Evolutionary conservation across 2,797 vertebrate species (phyloP), one percentile per base, ranked within the genome.

Genomic region (Xenops minutus): DNA sequence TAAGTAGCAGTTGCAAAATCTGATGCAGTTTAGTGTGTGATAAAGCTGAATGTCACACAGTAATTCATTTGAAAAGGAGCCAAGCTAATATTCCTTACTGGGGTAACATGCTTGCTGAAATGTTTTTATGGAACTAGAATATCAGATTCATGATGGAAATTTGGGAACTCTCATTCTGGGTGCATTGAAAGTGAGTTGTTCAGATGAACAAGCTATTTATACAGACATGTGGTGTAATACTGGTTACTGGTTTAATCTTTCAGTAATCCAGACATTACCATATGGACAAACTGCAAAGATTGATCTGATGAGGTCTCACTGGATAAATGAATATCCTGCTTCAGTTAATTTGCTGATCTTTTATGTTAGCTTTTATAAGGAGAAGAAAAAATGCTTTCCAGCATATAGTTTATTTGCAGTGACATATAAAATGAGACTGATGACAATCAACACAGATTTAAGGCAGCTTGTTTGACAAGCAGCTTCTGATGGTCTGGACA

Each of bases 391-490:
- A 19, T 43, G 29, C 67, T 91, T 94, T 95, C 73, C 41, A 78
- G 74, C 64, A 72, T 32, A 37, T 30, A 89, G 41, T 96, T 95
- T 95, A 94, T 96, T 95, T 11, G 10, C 39, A 83, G 67, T 78
- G 89, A 89, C 71, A 90, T 93, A 93, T 58, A 89, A 96, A 96
- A 94, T 54, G 37, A 92, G 75, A 89, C 78, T 32, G 84, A 85
- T 58, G 81, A 62, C 89, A 92, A 92, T 88, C 13, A n/a, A 82
- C 55, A 49, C n/a, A 55, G 64, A 23, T 93, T 92, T 93, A 83
- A 80, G 81, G 94, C 83, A 95, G 90, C 95, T 95, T 94, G 91
- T 93, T 93, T 92, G 94, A 94, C 96, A 97, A 95, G 92, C 84
- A 94, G 91, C 92, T 92, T 10, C 1, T 54, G 66, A 36, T 73